Base-by-base conservation (phyloP, 2,888 invertebrate species). In the Athetis lepigone region DNA sequence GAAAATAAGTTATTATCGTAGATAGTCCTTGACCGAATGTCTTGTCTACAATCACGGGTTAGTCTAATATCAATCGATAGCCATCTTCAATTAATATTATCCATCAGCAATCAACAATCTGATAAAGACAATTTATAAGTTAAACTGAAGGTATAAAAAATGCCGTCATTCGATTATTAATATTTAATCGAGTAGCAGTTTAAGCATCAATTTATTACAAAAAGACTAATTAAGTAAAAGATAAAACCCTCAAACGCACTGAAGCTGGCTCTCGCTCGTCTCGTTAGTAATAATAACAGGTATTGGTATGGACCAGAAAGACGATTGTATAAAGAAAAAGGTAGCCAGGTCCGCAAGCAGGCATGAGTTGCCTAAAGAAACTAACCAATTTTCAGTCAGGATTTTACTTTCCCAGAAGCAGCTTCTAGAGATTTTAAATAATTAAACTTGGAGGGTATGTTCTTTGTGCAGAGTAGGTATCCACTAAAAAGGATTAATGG, bases 41-140 rank as follows among this genome's bases (percentile, higher is more conserved):
- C n/a, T 59, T 64, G 23, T 18, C 16, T 57, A 23, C 43, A 57
- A 67, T 57, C 58, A 68, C 37, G 19, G 37, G 29, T 29, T 45
- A 45, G 69, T 37, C 19, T 9, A 25, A 29, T 42, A 66, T 55
- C 62, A 63, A 21, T 16, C 13, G 43, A 58, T 59, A 39, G 23
- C 13, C 29, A 59, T 33, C 16, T 1, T 25, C n/a, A n/a, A 23
- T 45, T n/a, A 37, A 45, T 29, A 37, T 43, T 27, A 57, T 57
- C n/a, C n/a, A 58, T 37, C 23, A 8, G 29, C 11, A 33, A 45
- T 39, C 29, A 69, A 29, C 25, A n/a, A 19, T 29, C 37, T 23
- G 68, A 63, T 68, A 57, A 68, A 29, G 23, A 9, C 8, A 23
- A 37, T 56, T 11, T 36, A 21, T 27, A 33, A 66, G 8, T 33